Conservation (phyloP, 2,888 invertebrate species). For the Synanthedon formicaeformis region DNA sequence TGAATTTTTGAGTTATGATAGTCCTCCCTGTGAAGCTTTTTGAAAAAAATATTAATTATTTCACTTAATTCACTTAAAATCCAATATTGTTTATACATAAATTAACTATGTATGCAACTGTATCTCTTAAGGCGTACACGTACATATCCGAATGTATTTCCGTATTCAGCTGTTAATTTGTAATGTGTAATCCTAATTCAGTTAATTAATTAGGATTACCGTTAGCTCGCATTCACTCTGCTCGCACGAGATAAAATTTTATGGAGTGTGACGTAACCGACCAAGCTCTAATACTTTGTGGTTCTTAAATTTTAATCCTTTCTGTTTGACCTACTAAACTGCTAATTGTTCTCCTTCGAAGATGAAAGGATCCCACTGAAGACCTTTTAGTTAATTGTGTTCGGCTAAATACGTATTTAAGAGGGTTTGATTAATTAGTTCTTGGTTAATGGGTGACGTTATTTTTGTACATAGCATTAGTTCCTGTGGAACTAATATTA, state of each 20-base stretch:
- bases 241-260: constrained; percentile 51
- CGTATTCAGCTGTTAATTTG: constrained; percentile 22
- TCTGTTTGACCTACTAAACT: constrained; percentile 4
- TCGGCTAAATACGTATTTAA: not conserved
- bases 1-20: too few species aligned
- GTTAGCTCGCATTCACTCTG: constrained; percentile 31
- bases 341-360: not conserved
- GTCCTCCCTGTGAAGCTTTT: too few species aligned
- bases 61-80: too few species aligned
- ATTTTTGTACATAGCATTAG: not conserved
- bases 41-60: too few species aligned
- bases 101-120: too few species aligned
- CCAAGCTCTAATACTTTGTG: constrained; percentile 2
- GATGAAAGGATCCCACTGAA: not conserved
- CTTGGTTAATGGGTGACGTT: not conserved
- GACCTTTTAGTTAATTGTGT: not conserved
- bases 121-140: too few species aligned
- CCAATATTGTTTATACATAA: too few species aligned
- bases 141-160: too few species aligned
- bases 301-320: constrained; percentile 8
- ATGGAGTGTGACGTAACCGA: constrained; percentile 19
- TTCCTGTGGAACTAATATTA: not conserved
- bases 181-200: constrained; percentile 39
- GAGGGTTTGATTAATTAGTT: constrained; percentile 1
- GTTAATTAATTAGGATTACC: constrained; percentile 63